Conservation (phyloP, 2,888 invertebrate genomes). For the Diarsia mendica region DNA sequence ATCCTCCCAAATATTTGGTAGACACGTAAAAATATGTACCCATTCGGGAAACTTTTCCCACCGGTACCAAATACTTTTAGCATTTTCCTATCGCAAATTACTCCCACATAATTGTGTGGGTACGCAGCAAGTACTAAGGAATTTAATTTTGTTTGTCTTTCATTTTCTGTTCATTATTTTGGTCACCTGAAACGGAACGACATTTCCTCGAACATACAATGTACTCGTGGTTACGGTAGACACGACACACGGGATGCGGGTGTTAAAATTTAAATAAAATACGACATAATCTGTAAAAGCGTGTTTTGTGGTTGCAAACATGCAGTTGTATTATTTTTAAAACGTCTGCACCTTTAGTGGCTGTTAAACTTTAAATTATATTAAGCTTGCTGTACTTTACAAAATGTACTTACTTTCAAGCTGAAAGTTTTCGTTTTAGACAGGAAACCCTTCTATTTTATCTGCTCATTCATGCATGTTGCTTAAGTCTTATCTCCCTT, state of each 20-base stretch:
- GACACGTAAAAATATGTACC: not conserved
- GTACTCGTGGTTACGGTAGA: conserved; percentile 36
- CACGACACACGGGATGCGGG: conserved; percentile 30
- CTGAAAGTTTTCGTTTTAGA: not conserved
- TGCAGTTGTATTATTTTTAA: conserved; percentile 18
- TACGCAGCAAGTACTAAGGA: conserved; percentile 10
- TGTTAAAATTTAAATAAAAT: conserved; percentile 53
- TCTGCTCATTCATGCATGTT: no score
- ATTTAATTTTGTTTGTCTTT: conserved; percentile 35
- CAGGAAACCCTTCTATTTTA: not conserved
- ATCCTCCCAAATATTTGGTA: not conserved
- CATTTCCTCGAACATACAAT: conserved; percentile 38
- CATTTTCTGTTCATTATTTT: conserved; percentile 29
- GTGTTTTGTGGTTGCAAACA: conserved; percentile 4
- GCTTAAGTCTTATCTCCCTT: no score
- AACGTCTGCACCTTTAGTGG: not conserved
- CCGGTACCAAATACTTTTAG: not conserved
- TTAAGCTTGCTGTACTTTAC: not conserved
- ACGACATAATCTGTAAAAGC: conserved; percentile 35
- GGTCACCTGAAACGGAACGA: conserved; percentile 44
- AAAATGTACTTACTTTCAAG: not conserved
- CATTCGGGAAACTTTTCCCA: not conserved
- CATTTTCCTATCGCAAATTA: conserved; percentile 3
- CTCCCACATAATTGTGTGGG: not conserved
- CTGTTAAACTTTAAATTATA: not conserved